Evolutionary conservation across 2,888 invertebrate genomes (phyloP).

Genomic region (Spodoptera exigua): DNA sequence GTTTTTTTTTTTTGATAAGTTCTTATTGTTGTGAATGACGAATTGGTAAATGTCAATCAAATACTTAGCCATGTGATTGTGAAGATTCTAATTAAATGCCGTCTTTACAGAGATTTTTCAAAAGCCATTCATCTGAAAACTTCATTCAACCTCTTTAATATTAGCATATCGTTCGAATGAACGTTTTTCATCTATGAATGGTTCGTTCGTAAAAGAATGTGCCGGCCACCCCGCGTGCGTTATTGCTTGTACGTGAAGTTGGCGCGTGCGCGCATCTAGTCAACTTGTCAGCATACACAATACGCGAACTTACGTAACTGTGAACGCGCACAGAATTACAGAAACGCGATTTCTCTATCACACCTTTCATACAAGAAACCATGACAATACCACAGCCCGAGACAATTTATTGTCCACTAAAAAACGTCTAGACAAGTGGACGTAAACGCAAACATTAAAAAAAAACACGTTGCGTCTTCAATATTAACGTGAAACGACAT

Average conservation of each 20-base stretch:
- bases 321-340: conserved; percentile 82
- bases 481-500: conserved; percentile 60
- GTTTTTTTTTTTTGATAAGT: too few species aligned
- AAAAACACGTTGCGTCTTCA: conserved; percentile 42
- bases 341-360: conserved; percentile 84
- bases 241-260: conserved; percentile 76
- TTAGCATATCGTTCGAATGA: conserved; percentile 50
- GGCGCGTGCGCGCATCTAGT: conserved; percentile 77
- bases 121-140: conserved; percentile 4
- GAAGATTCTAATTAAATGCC: too few species aligned
- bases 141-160: conserved; percentile 18
- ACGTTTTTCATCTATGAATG: conserved; percentile 67
- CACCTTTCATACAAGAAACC: conserved; percentile 75
- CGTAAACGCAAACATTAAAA: conserved; percentile 58
- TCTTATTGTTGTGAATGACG: too few species aligned
- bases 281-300: conserved; percentile 62
- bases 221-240: conserved; percentile 81
- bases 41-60: too few species aligned
- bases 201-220: conserved; percentile 78
- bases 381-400: conserved; percentile 74
- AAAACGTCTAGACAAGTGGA: conserved; percentile 73
- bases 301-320: conserved; percentile 80
- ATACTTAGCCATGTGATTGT: too few species aligned
- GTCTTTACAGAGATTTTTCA: too few species aligned
- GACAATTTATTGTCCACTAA: conserved; percentile 70